Percentiles rank a stretch among this genome's conserved stretches.
Conservation (phyloP, 2,113 vertebrate genomes). For the Thermophis baileyi region DNA sequence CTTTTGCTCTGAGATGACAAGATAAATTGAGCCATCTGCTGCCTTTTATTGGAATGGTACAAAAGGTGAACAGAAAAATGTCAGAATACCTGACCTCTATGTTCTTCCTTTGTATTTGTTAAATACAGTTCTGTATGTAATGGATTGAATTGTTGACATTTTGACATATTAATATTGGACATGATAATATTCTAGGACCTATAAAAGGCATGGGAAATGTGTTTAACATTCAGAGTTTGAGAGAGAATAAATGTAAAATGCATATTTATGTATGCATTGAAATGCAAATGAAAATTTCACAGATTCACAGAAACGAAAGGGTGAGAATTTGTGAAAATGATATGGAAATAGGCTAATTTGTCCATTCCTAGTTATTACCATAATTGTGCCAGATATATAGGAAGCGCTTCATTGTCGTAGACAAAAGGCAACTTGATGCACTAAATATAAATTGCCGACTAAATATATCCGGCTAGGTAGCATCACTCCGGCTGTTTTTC, state of each 20-base stretch:
- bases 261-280: neutral
- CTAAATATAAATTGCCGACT: neutral
- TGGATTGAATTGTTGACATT: slow-evolving; percentile 18
- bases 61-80: slow-evolving; percentile 13
- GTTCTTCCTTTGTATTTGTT: slow-evolving; percentile 11
- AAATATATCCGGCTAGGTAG: neutral
- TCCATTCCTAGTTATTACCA: neutral
- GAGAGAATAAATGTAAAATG: neutral
- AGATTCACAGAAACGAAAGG: neutral
- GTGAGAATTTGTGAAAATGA: neutral
- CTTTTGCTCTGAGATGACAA: slow-evolving; percentile 26
- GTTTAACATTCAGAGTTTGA: neutral
- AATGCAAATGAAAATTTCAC: neutral
- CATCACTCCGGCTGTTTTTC: neutral
- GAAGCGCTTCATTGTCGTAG: neutral
- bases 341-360: neutral
- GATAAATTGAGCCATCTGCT: slow-evolving; percentile 44
- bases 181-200: neutral
- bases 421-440: neutral
- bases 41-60: slow-evolving; percentile 11
- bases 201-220: neutral
- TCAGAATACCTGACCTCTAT: slow-evolving; percentile 1
- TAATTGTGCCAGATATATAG: neutral
- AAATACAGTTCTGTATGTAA: neutral
- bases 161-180: neutral